A percentile compares a stretch with the other conserved stretches of the same genome.
phyloP scores from a whole-genome alignment of 2,113 vertebrate species.

The mouse (Mus musculus) region DNA sequence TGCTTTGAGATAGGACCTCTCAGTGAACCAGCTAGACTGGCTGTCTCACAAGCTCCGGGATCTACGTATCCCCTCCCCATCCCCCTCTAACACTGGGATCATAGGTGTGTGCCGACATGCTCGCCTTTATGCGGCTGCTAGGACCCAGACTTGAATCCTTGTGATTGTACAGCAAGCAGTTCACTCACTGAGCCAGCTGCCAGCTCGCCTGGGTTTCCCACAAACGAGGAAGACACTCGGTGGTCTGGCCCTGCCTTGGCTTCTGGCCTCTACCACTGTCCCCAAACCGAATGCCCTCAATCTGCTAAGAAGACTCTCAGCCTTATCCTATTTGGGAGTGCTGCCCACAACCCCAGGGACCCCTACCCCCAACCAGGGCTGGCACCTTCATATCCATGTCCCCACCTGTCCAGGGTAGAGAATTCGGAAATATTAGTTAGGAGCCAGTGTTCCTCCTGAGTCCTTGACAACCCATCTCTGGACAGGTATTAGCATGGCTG shows the following conservation, averaged over 20 bases:
- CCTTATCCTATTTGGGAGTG: rapidly evolving
- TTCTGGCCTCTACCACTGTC: background rate
- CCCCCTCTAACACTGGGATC: background rate
- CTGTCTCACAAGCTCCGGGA: background rate
- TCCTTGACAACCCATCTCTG: background rate
- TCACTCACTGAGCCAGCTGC: too few species aligned
- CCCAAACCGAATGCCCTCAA: rapidly evolving
- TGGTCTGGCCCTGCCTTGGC: background rate
- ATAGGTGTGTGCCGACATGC: too few species aligned
- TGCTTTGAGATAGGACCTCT: background rate
- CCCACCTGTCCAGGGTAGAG: background rate
- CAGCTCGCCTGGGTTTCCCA: background rate
- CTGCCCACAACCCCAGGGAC: background rate
- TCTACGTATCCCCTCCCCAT: too few species aligned
- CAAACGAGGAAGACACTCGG: background rate
- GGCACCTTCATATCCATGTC: background rate
- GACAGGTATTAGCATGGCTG: background rate
- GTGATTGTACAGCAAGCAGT: background rate
- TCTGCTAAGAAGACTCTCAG: background rate
- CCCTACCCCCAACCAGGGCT: background rate
- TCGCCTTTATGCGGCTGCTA: background rate
- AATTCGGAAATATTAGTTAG: background rate
- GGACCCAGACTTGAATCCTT: background rate
- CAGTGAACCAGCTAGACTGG: background rate
- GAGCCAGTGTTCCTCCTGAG: rapidly evolving